Conservation (phyloP, 2,888 invertebrate genomes). For the Mantis religiosa region DNA sequence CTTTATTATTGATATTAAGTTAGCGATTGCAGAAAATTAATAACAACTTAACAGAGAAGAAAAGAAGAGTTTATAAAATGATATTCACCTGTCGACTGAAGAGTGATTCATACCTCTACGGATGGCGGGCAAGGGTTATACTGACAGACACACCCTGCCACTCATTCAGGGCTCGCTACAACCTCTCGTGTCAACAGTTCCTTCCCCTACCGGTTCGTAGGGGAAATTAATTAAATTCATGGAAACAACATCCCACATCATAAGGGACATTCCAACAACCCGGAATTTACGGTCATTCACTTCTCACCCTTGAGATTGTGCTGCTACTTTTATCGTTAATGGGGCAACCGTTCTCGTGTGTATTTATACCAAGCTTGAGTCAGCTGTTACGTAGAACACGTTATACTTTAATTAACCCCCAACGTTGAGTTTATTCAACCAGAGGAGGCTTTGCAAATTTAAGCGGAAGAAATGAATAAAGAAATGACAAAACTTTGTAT, state of each 20-base stretch:
- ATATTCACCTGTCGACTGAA: neutral
- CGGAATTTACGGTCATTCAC: neutral
- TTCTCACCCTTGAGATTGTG: neutral
- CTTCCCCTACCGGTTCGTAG: neutral
- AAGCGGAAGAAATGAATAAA: too few species aligned
- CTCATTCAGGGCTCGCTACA: neutral
- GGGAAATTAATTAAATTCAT: neutral
- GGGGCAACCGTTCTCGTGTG: too few species aligned
- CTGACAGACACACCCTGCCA: neutral
- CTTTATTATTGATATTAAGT: too few species aligned
- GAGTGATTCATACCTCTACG: neutral
- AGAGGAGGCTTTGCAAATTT: too few species aligned
- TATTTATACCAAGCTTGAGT: too few species aligned
- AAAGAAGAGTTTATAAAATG: too few species aligned
- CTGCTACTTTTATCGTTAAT: too few species aligned
- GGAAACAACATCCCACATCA: neutral
- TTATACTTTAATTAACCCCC: too few species aligned
- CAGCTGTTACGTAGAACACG: too few species aligned
- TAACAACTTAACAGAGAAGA: too few species aligned
- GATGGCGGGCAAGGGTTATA: neutral
- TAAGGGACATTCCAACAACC: neutral
- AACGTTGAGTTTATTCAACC: too few species aligned
- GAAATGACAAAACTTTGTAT: too few species aligned
- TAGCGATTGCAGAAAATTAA: neutral
- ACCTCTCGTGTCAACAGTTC: neutral